These are phyloP conservation scores for Patella ulyssiponensis DNA, from an alignment of 2,888 invertebrate species.

Conservation along the genomic window DNA sequence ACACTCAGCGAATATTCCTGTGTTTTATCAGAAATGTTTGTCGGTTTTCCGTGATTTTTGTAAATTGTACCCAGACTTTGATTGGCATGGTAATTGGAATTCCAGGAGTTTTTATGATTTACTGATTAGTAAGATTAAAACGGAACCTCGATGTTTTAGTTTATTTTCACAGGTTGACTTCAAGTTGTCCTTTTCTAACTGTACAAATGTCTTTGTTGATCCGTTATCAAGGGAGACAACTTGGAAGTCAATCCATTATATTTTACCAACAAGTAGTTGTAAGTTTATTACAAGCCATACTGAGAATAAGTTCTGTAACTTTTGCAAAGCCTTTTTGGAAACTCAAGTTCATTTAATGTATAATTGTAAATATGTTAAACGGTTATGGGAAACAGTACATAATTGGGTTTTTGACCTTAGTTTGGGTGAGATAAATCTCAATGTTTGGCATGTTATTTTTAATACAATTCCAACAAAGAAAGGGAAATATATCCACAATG, in stretches of 20 bases:
- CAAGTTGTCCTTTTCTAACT: background rate
- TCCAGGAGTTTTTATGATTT: slow-evolving; percentile 8
- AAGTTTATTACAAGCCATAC: background rate
- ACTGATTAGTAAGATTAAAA: background rate
- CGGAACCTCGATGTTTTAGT: slow-evolving; percentile 4
- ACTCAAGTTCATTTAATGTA: slow-evolving; percentile 1
- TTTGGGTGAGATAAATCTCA: slow-evolving; percentile 9
- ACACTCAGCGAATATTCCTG: slow-evolving; percentile 28
- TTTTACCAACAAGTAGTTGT: background rate
- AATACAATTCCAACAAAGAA: background rate
- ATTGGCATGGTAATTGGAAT: background rate
- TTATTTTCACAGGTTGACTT: background rate
- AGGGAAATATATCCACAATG: background rate
- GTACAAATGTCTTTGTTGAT: background rate
- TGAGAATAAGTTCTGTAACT: background rate
- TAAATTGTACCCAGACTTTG: background rate
- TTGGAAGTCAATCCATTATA: background rate
- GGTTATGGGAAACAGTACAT: background rate
- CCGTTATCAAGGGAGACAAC: background rate
- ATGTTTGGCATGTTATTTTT: slow-evolving; percentile 10
- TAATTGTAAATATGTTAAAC: background rate
- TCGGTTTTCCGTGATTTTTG: slow-evolving; percentile 6
- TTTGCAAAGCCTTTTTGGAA: background rate
- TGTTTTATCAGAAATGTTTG: slow-evolving; percentile 26
- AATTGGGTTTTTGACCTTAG: slow-evolving; percentile 5